Base-by-base conservation (phyloP, 2,888 invertebrate species). In the Oscheius onirici region DNA sequence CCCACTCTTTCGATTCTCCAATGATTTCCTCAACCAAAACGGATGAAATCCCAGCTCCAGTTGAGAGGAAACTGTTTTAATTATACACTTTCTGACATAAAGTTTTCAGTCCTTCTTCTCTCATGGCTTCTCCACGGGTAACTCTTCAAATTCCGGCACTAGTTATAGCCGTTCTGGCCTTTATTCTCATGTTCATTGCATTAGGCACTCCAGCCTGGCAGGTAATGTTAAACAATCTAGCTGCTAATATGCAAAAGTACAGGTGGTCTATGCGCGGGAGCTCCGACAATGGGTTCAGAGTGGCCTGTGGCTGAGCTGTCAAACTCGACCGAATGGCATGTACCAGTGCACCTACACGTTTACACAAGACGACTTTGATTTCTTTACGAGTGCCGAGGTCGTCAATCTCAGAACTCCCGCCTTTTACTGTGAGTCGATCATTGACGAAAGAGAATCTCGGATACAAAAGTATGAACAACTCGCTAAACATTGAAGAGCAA, bases 341-440 rank as follows among this genome's bases (percentile, higher is more conserved):
- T 84, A 86, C 77, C 83, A 82, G 17, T 86, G 86, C 61, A 83
- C 85, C n/a, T 86, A 86, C 69, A 82, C 83, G 41, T 86, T 86
- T 71, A 76, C 82, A 15, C 77, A 84, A 67, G 73, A 75, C 51
- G 86, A 86, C 70, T 85, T 79, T 44, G 73, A 83, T 57, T 86
- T 84, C 46, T 86, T 84, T 69, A 81, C 83, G 13, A 80, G 75
- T 68, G 79, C 84, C 28, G 85, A 86, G 41, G 73, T 84, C 34
- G 74, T 83, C 26, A 78, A 83, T 68, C 74, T 83, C 49, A 71
- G 85, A 67, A 84, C 86, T 20, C 86, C 86, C 0, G 79, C 86
- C 0, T 86, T 86, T 76, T 85, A 83, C 71, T 77, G 86, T 85
- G 8, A 76, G 80, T 51, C 22, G n/a, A n/a, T n/a, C n/a, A n/a